Evolutionary conservation across 2,113 vertebrate genomes (phyloP), one percentile per base, ranked within the genome.

Genomic region (Pterocles burchelli): DNA sequence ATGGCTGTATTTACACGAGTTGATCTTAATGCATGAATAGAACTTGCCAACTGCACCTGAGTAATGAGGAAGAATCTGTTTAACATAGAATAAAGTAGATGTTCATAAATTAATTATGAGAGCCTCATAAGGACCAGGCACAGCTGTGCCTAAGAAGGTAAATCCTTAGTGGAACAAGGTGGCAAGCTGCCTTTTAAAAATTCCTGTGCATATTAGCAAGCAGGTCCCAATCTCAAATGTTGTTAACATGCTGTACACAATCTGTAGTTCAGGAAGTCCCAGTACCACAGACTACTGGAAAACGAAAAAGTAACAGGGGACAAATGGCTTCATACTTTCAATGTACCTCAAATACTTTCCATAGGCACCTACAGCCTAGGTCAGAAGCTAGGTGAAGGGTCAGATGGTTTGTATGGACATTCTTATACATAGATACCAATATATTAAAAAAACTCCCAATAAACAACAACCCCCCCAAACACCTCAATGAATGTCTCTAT

Each of bases 81-180:
- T 83, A 90, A 80, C 75, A 76, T 49, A 68, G 74, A 85, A 85
- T 80, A 83, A 86, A 90, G 31, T 83, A 90, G 46, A 76, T 76
- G 36, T 83, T 90, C 28, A 88, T 92, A 92, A 96, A 93, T 95
- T 88, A 80, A 88, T 88, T 88, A 80, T 68, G 58, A 92, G 54
- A 57, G 8, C 21, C 58, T 86, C 49, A 65, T 65, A 95, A 92
- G 51, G 67, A 86, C 55, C 41, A 83, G 45, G 21, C 33, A 61
- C 14, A 18, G 41, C 54, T 90, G 45, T 76, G 71, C 28, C 67
- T 89, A 86, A 45, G 45, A 90, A 86, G 49, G 48, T 14, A 73
- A 75, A 94, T 90, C 18, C 51, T 73, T 49, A 88, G 21, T 26
- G 86, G 55, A 84, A 89, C 54, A 85, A 88, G 24, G 31, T 79